Evolutionary conservation across 1,140 invertebrate genomes (phyloP).

Genomic region (Diachasmimorpha longicaudata): DNA sequence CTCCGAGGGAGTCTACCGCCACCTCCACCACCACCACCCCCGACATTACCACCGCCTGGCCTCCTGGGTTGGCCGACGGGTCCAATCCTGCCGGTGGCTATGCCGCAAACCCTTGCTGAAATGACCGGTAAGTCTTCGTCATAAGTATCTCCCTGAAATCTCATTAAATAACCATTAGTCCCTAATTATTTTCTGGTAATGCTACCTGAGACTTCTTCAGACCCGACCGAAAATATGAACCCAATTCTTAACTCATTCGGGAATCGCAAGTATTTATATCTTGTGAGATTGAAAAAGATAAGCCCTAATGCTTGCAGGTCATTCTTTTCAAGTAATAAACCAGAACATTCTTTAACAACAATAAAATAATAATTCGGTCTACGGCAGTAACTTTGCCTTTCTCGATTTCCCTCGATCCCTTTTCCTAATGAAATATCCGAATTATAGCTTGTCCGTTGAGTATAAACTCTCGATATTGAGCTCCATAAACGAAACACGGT

Average conservation of each 20-base stretch:
- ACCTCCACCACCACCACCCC: constrained; percentile 43
- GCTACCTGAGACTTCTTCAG: too few species aligned
- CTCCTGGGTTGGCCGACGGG: constrained; percentile 54
- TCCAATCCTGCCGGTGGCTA: constrained; percentile 37
- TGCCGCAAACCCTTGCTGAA: constrained; percentile 53
- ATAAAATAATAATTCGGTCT: too few species aligned
- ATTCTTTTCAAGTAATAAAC: too few species aligned
- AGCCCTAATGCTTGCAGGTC: too few species aligned
- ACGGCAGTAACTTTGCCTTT: too few species aligned
- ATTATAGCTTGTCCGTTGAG: not conserved
- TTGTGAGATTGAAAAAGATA: too few species aligned
- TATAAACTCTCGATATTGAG: constrained; percentile 14
- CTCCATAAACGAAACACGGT: not conserved
- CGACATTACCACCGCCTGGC: constrained; percentile 45
- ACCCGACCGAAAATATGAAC: too few species aligned
- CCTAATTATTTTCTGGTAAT: too few species aligned
- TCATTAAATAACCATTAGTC: too few species aligned
- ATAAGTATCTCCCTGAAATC: not conserved
- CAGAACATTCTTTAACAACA: too few species aligned
- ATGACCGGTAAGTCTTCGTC: constrained; percentile 50
- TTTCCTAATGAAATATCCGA: not conserved
- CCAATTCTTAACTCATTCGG: too few species aligned
- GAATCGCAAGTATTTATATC: too few species aligned
- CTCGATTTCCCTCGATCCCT: not conserved
- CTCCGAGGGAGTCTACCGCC: constrained; percentile 46